Base-by-base conservation (phyloP, 2,113 vertebrate genomes). In the Guaruba guarouba region DNA sequence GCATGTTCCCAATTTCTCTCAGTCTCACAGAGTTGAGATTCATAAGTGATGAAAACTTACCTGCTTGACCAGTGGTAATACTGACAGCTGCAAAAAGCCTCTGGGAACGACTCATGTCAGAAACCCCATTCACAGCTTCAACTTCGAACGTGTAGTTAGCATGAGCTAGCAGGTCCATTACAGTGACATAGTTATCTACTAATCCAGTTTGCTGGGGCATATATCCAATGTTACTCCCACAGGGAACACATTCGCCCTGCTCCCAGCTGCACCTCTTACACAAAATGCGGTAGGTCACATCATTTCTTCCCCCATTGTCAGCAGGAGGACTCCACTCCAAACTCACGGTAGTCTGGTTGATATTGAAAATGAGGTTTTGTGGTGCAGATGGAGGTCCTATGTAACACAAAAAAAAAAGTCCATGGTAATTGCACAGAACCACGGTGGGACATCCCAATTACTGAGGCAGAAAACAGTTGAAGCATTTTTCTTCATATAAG, bases 121-220 rank as follows among this genome's bases (percentile, higher is more conserved):
- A 99, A 95, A 99, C 99, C 17, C 99, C 99, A 74, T 99, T 99
- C 85, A 99, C 99, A 69, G 99, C 99, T 98, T 99, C 99, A 41
- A 99, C 99, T 98, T 99, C 99, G 74, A 99, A 99, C 6, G 99
- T 99, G 92, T 99, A 99, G 98, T 99, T 99, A 88, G 99, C 99
- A 28, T 99, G 99, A 73, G 99, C 99, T n/a, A 99, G 97, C 94
- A 99, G 98, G 97, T 99, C 99, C 97, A 99, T 94, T 96, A 99
- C 96, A 73, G 98, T 99, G 97, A 99, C 98, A 52, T 98, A 99
- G 84, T 99, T 99, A 96, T 99, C 99, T 96, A 98, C 98, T 97
- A 99, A 98, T 97, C 99, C 99, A 63, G 98, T 98, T 98, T 99
- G 99, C 86, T 99, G 98, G 11, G 99, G 99, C 85, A 98, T 98